Evolutionary conservation across 2,888 invertebrate species (phyloP), one percentile per base, ranked within the genome.

Genomic region (Ectobius pallidus): DNA sequence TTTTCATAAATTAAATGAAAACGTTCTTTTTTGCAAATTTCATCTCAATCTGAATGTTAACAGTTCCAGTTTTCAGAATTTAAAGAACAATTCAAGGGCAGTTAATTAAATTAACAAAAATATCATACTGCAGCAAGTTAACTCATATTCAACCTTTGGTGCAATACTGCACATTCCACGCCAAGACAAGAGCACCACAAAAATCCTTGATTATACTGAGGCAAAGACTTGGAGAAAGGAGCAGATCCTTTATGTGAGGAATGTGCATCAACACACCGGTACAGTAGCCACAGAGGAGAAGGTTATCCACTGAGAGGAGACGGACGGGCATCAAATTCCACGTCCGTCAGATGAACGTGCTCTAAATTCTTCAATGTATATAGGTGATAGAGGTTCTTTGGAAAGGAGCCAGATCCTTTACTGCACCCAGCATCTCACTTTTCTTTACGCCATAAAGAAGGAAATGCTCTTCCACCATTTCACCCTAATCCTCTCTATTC

Each of bases 311-410:
- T 46, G 16, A 14, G 3, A n/a, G 46, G n/a, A 46, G 46, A n/a
- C 11, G 34, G 34, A 34, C 34, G 34, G 34, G 11, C 34, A 34
- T 34, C 34, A 34, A 46, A 46, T 46, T 46, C 46, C 46, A 46
- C 46, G 46, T 46, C 7, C 46, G 18, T n/a, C 16, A n/a, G 9
- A 46, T 3, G 46, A n/a, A 46, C 46, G 46, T 46, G 46, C 46
- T 46, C 46, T 46, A 46, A 46, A 46, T 46, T 46, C 46, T 46
- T 46, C 46, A 46, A 46, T 46, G n/a, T 46, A n/a, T 46, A 46
- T n/a, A 7, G 46, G 7, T n/a, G 46, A 46, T 46, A 46, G 46
- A 46, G 3, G n/a, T 6, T 9, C 39, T 11, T 46, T 46, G 46
- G 46, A 46, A 46, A n/a, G 14, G 39, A 39, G 39, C 39, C 39